Base-by-base conservation (phyloP, 1,140 invertebrate species). In the Sogatella furcifera region DNA sequence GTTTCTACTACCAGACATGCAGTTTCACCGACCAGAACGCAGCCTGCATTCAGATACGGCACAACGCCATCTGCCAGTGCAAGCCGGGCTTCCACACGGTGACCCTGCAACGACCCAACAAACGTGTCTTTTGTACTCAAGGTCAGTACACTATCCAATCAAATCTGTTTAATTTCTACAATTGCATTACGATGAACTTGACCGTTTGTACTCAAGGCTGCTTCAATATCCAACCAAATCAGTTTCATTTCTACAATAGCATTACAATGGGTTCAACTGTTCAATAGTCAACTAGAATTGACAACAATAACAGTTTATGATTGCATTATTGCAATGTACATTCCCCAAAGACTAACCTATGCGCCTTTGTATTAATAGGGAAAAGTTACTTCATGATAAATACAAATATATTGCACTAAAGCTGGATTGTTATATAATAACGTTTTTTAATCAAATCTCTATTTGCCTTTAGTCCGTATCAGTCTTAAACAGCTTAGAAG, bases 31-130 rank as follows among this genome's bases (percentile, higher is more conserved):
- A 90, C 72, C 81, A 84, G 61, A 86, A 90, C 75, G 80, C 88
- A 55, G 84, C 83, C 14, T 90, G 88, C 71, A 81, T 84, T 54
- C 88, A 90, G 73, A 80, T 90, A 67, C 82, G 87, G 68, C 88
- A 92, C 78, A 90, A 90, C 71, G 88, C 88, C 34, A 81, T 88
- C 65, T 92, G 89, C 73, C 85, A 89, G 69, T 91, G 89, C 74
- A 81, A 84, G 69, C 73, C 76, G 52, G 88, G 88, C 44, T 91
- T 84, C 71, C 88, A 90, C 73, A 83, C 78, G 65, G 88, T 89
- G 24, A 80, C 81, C 62, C 78, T 88, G 64, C 82, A 82, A 61
- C 82, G 83, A 68, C 84, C 86, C 44, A 83, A 81, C 62, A 83
- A 84, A 66, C 81, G 82, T 66, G 74, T 85, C 62, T 90, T 90